Conservation (phyloP, 2,113 vertebrate species). For the Oryzias javanicus region DNA sequence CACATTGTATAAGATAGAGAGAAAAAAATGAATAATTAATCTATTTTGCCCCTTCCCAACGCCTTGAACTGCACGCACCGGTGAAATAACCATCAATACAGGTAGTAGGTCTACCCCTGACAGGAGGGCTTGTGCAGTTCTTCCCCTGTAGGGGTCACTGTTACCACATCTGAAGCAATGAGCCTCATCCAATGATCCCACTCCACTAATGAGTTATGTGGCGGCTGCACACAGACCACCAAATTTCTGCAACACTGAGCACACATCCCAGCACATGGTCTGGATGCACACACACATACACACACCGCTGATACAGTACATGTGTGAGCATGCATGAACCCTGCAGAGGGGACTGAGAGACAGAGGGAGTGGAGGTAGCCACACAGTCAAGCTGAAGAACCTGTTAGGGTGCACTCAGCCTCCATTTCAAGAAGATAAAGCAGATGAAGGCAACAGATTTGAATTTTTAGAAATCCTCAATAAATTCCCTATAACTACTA, state of each 20-base stretch:
- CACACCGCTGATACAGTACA: slow-evolving; percentile 5
- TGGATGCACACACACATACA: slow-evolving; percentile 23
- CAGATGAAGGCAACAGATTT: slow-evolving; percentile 26
- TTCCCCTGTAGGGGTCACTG: slow-evolving; percentile 78
- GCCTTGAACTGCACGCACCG: slow-evolving; percentile 42
- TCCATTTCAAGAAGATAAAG: slow-evolving; percentile 39
- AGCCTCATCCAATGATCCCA: slow-evolving; percentile 36
- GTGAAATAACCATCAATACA: slow-evolving; percentile 51
- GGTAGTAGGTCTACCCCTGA: slow-evolving; percentile 43
- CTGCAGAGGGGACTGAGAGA: slow-evolving; percentile 13
- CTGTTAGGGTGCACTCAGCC: slow-evolving; percentile 13
- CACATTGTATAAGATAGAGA: slow-evolving; percentile 55
- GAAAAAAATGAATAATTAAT: slow-evolving; percentile 51
- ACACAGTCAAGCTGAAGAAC: neutral
- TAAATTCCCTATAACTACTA: too few relatives aligned
- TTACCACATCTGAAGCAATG: slow-evolving; percentile 63
- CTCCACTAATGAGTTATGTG: slow-evolving; percentile 59
- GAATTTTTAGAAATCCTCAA: too few relatives aligned
- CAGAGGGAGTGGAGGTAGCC: slow-evolving; percentile 22
- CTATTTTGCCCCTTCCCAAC: slow-evolving; percentile 58
- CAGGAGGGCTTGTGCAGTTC: slow-evolving; percentile 19
- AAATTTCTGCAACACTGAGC: slow-evolving; percentile 58
- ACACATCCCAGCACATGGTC: slow-evolving; percentile 26
- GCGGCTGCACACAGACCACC: slow-evolving; percentile 49
- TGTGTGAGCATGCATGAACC: slow-evolving; percentile 12